A percentile compares a stretch with the other conserved stretches of the same genome.
phyloP scores from a whole-genome alignment of 2,113 vertebrate species.

The Silurus meridionalis region DNA sequence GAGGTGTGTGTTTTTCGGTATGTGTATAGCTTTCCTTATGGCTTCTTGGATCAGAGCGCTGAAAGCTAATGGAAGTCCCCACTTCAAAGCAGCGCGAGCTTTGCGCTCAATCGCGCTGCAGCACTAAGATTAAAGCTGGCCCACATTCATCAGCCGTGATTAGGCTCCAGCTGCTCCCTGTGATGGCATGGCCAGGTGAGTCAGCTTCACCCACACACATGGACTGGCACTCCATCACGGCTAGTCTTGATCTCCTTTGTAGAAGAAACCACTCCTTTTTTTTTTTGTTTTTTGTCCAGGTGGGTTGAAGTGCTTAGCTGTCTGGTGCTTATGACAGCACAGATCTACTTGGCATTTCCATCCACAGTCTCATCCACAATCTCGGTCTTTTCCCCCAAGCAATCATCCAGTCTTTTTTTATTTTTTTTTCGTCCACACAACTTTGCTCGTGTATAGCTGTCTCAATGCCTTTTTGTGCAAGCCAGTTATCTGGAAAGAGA shows the following conservation, averaged over 20 bases:
- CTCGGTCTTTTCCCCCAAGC: too few species aligned
- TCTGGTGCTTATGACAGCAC: slow-evolving; percentile 6
- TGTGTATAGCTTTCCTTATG: not conserved
- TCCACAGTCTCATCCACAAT: not conserved
- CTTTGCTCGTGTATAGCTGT: not conserved
- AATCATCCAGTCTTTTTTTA: not conserved
- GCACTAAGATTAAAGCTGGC: slow-evolving; percentile 60
- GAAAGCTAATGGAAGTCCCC: slow-evolving; percentile 59
- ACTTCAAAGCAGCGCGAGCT: slow-evolving; percentile 57
- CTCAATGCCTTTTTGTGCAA: not conserved
- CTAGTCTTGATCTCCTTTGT: slow-evolving; percentile 29
- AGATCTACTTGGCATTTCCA: not conserved
- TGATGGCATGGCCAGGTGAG: slow-evolving; percentile 44
- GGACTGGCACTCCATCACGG: not conserved
- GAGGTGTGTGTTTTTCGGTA: not conserved
- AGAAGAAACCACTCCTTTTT: slow-evolving; percentile 41
- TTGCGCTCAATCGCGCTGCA: slow-evolving; percentile 41
- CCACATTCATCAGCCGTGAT: slow-evolving; percentile 62
- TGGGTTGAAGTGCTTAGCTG: not conserved
- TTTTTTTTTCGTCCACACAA: not conserved
- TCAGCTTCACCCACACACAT: not conserved
- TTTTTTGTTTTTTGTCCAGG: not conserved
- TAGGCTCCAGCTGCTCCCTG: slow-evolving; percentile 56
- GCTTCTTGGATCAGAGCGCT: slow-evolving; percentile 48
- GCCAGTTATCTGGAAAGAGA: not conserved